Evolutionary conservation across 2,888 invertebrate genomes (phyloP), one percentile per base, ranked within the genome.

Genomic region (Acronicta leporina): DNA sequence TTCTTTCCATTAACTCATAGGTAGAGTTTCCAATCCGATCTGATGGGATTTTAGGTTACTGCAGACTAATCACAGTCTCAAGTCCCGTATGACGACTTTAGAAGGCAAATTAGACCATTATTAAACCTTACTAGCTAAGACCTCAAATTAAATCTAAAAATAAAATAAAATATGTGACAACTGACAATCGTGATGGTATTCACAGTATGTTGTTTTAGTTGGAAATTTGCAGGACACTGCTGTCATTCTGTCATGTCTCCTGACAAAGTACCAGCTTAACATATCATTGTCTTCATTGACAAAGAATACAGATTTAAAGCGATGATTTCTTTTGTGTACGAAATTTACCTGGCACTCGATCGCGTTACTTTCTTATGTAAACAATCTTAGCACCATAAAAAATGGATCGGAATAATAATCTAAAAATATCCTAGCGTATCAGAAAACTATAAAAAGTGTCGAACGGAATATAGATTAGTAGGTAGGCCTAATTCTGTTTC

Each of bases 381-480:
- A 63, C 50, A 67, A 45, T 56, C 50, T 30, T 16, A 60, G 46
- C 49, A 43, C 47, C 44, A 50, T 42, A 71, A 57, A 51, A 63
- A 55, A 54, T 47, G 60, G 50, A 44, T 42, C 58, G 42, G 30
- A 60, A 56, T 38, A 60, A 66, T 63, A 54, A 47, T 56, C 48
- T 72, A 67, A 67, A 71, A 60, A 75, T 72, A 53, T 38, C 13
- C 10, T 51, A 16, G 30, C 16, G 52, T 63, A 33, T 5, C 3
- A 38, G 38, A 48, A 25, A 48, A 43, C 51, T 50, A 57, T 64
- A 66, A 44, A 77, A 62, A 68, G 60, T 53, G 56, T 40, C 27
- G 57, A 54, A 60, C 38, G 35, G 57, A 64, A 77, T 51, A 45
- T 71, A 56, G 60, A 63, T 56, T 59, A 62, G 58, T 66, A 66